Percentiles rank a stretch among this genome's conserved stretches.
Conservation (phyloP, 2,888 invertebrate species). For the Tethea ocularis region DNA sequence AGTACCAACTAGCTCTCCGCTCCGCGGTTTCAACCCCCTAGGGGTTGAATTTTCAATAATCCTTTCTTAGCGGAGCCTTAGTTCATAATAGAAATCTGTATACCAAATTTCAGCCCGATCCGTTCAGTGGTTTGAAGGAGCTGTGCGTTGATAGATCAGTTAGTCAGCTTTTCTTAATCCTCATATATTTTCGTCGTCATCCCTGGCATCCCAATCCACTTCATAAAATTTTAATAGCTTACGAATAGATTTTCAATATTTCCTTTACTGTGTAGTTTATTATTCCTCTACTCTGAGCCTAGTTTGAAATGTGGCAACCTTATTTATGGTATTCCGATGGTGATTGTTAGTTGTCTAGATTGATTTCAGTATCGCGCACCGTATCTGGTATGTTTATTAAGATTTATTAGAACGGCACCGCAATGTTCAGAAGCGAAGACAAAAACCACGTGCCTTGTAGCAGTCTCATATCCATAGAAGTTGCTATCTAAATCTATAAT, state of each 20-base stretch:
- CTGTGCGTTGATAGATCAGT: no score
- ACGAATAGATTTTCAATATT: neutral
- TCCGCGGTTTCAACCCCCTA: no score
- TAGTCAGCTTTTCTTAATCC: no score
- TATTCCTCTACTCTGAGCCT: neutral
- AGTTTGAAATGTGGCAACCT: neutral
- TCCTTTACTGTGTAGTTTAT: neutral
- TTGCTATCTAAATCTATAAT: neutral
- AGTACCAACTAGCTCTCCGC: no score
- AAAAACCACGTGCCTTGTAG: neutral
- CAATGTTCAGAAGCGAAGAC: neutral
- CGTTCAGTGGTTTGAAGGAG: no score
- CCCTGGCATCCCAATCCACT: no score
- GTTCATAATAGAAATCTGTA: no score
- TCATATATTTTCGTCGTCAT: no score
- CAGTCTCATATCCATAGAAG: neutral
- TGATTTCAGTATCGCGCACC: neutral
- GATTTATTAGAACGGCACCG: neutral
- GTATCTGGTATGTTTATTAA: slow-evolving; percentile 1
- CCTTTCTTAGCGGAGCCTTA: no score
- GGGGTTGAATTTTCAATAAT: no score
- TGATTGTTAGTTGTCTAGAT: neutral
- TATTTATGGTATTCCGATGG: neutral
- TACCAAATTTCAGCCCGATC: no score
- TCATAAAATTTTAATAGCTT: no score